Base-by-base conservation (phyloP, 2,888 invertebrate genomes). In the Thera obeliscata region DNA sequence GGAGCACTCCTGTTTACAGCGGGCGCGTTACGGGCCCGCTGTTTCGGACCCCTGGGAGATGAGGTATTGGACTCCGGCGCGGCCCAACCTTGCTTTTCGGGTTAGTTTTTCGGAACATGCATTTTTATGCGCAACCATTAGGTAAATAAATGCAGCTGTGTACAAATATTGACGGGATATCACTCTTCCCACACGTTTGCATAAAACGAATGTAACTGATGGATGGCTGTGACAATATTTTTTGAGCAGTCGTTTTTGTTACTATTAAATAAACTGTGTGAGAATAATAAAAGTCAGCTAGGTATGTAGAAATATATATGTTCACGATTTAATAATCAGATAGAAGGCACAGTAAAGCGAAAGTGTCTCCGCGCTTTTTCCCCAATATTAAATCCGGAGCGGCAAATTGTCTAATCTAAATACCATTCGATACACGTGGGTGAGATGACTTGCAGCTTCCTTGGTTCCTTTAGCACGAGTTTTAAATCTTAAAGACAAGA, bases 1-100 rank as follows among this genome's bases (percentile, higher is more conserved):
- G 75, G 82, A 81, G 82, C 80, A 83, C 84, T 84, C 81, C 76
- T 67, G 84, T 87, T 89, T 90, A 87, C 85, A 84, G 80, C 80
- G 80, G 81, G 79, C 82, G 76, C 74, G 74, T 75, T 78, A 78
- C 72, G 74, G 72, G 67, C 76, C 77, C 60, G 79, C 79, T 80
- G 77, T 75, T 77, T 76, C 67, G 69, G 74, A 74, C 79, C 76
- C 76, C 73, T 62, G 74, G 77, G 81, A 79, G 76, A 72, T 75
- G 72, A 74, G 71, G 68, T 74, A 72, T 75, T 72, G 74, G 72
- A 61, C 68, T 57, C 61, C 62, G 38, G 56, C 52, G 55, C 41
- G 56, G 22, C 22, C 41, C 33, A 38, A n/a, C 43, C 67, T 58
- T 54, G 50, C 56, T 71, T 68, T 56, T 57, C 36, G 48, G 43